Base-by-base conservation (phyloP, 2,797 vertebrate species). In the Anguilla anguilla region DNA sequence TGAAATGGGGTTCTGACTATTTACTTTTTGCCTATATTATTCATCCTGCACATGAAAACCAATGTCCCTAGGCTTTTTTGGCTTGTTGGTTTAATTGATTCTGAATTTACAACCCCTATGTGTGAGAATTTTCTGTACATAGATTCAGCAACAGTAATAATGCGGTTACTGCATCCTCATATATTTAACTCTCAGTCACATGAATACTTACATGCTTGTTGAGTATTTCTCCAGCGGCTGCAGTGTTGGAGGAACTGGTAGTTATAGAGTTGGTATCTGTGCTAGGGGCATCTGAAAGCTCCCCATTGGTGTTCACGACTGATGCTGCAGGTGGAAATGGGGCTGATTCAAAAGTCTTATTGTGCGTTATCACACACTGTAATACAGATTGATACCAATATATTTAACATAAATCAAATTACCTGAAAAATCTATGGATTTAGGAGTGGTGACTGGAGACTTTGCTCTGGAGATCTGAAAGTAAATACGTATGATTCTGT, bases 391-490 rank as follows among this genome's bases (percentile, higher is more conserved):
- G 19, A 82, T 25, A 43, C 46, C 13, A 46, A 43, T n/a, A 79
- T 5, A 79, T 79, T 19, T 5, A 79, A 43, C 13, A 61, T 7
- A 39, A 39, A 64, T 84, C 74, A 89, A 46, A 49, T 84, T 88
- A 97, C 97, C 96, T 92, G 95, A 96, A 89, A 93, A 94, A 72
- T 97, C 97, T 25, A 93, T 89, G 7, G 92, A 84, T 91, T 91
- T 97, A 90, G 92, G 95, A 82, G 92, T 51, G 88, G 91, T 94
- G 89, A 97, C 95, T 59, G 98, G 97, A 91, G 98, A 98, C 92
- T 97, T 98, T 55, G 94, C 95, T 94, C 97, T 96, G 90, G 94
- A 94, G 93, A 95, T 94, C 97, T 97, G 93, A 88, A 94, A 92
- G 88, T 89, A 22, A 61, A 88, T 15, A 85, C 19, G 35, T 28